These are phyloP conservation scores for Salvelinus sp. DNA, from an alignment of 2,113 vertebrate species.

Conservation along the genomic window DNA sequence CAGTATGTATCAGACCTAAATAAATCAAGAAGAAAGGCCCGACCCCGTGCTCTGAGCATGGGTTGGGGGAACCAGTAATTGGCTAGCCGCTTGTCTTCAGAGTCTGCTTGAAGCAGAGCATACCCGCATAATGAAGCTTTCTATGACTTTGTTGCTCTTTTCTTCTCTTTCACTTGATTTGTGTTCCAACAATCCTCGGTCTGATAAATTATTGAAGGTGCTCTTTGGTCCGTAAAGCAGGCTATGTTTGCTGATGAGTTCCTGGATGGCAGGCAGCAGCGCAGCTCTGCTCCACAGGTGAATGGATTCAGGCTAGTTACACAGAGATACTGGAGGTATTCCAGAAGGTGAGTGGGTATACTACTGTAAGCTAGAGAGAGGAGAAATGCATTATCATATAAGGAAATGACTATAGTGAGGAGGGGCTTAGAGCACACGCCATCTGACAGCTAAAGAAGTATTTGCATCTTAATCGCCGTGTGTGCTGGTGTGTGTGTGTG, in stretches of 20 bases:
- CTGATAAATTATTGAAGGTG: constrained; percentile 56
- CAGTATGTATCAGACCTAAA: constrained; percentile 47
- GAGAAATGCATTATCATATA: constrained; percentile 7
- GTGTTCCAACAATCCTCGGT: constrained; percentile 29
- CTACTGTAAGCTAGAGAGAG: constrained; percentile 6
- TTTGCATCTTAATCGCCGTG: not conserved
- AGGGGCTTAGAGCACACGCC: not conserved
- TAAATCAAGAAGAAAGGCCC: constrained; percentile 58
- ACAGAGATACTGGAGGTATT: constrained; percentile 23
- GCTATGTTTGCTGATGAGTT: constrained; percentile 34
- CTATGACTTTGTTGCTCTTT: constrained; percentile 49
- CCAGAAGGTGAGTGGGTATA: constrained; percentile 13
- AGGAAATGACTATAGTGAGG: not conserved
- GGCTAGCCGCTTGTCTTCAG: constrained; percentile 58
- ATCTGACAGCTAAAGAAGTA: not conserved
- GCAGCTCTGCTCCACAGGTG: constrained; percentile 32
- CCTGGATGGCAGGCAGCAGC: constrained; percentile 38
- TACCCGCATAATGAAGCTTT: constrained; percentile 54
- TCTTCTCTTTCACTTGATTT: constrained; percentile 45
- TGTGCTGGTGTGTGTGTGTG: no score
- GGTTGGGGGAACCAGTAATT: constrained; percentile 65
- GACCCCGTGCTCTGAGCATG: constrained; percentile 48
- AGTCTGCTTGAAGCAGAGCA: constrained; percentile 43
- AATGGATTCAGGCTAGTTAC: constrained; percentile 34
- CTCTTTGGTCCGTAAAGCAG: constrained; percentile 46